Evolutionary conservation across 2,888 invertebrate species (phyloP), one percentile per base, ranked within the genome.

Genomic region (Dynastes tityus): DNA sequence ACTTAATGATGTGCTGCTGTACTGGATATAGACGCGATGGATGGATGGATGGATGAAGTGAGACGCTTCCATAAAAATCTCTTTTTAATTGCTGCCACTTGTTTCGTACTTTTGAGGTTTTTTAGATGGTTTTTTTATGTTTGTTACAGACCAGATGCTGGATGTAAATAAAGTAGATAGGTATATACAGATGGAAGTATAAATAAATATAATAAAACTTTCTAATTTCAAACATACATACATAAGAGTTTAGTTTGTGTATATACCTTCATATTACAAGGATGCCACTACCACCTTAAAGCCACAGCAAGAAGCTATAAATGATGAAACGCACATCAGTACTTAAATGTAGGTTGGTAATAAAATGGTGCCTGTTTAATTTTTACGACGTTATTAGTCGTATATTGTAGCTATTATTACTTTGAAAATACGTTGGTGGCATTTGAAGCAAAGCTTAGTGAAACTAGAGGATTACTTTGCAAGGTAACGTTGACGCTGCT

Each of bases 61-160:
- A 68, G 51, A 68, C 63, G 51, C 51, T 68, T 51, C 68, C 68
- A 68, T 68, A 68, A 68, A 68, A 68, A 68, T 68, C 68, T 49
- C 68, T 68, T 51, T 68, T 68, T 68, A 68, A 68, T 68, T 68
- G 68, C 68, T 27, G 51, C 29, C 68, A 51, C 68, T 68, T 51
- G 68, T 68, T 51, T 68, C 29, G 51, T 51, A 68, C 22, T 68
- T 27, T 51, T n/a, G 29, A 68, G 68, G 51, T 51, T 68, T 51
- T 68, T 68, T 51, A 16, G 45, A 16, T n/a, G n/a, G 27, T 8
- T 37, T 68, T 49, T 68, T 51, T 49, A 49, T 68, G 13, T 29
- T 29, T 32, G 29, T 63, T 63, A 63, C 11, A 32, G 11, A 27
- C 55, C 55, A 58, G 55, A 58, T 58, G 55, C 27, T 58, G 55